Evolutionary conservation across 2,113 vertebrate species (phyloP), one percentile per base, ranked within the genome.

Genomic region (Monarcha castaneiventris): DNA sequence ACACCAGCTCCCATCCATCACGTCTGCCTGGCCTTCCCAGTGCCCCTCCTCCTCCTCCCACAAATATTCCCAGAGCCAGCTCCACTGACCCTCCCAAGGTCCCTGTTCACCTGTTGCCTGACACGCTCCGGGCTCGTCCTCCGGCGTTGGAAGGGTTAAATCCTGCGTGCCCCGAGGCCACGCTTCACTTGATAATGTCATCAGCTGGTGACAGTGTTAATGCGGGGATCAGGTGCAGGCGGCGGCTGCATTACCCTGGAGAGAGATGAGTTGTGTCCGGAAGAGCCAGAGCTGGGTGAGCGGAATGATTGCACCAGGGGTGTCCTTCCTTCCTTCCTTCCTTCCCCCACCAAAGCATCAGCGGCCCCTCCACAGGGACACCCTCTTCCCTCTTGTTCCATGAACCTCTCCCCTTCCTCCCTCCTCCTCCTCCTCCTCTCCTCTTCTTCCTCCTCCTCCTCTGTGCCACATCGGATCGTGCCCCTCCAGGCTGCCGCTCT

Each of bases 121-220:
- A 26, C 66, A 37, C 0, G 1, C 35, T 37, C 52, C 4, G 48
- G 68, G 55, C 39, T 61, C 17, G 1, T 44, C 39, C 35, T 77
- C 48, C 4, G 6, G 87, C 1, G 0, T 32, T 54, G 93, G 83
- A 92, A 93, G 96, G 77, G 96, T 97, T 97, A 96, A 96, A 69
- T 27, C 59, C 55, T 23, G 49, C 32, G 61, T 89, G n/a, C 80
- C 59, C 71, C 2, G 0, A 84, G 92, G 96, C 95, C 69, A 87
- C 3, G 81, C 96, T 96, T 91, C 94, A 59, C 73, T 96, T 87
- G 96, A 92, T 93, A 93, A 89, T 89, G 93, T 76, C 96, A 95
- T 92, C 96, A 92, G 92, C 96, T 84, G 85, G 95, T 96, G 96
- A 92, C 94, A 95, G 95, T 87, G 94, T 79, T 96, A 96, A 95